phyloP scores from a whole-genome alignment of 2,888 invertebrate genomes.

The Acronicta aceris region DNA sequence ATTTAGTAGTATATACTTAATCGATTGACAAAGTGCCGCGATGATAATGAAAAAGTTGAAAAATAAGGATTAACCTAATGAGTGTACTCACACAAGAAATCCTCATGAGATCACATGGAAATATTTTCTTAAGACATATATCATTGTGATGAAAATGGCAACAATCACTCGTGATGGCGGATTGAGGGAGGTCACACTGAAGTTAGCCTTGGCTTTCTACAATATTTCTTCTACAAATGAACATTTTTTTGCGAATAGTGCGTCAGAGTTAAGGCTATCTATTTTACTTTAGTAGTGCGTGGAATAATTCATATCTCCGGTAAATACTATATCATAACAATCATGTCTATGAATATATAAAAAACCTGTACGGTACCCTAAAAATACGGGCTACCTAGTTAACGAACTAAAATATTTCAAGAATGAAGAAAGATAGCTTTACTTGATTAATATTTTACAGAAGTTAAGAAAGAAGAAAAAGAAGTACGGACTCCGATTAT shows the following conservation, averaged over 20 bases:
- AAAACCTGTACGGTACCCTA: neutral
- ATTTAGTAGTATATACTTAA: too few relatives aligned
- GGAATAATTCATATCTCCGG: neutral
- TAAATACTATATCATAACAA: neutral
- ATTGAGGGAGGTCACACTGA: neutral
- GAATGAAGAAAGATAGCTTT: neutral
- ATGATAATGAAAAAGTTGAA: too few relatives aligned
- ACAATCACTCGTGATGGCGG: neutral
- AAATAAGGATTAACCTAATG: too few relatives aligned
- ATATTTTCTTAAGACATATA: neutral
- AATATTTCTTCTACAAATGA: neutral
- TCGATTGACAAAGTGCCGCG: too few relatives aligned
- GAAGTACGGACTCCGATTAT: neutral
- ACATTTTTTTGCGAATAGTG: neutral
- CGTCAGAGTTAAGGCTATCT: neutral
- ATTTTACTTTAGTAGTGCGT: neutral
- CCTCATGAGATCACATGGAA: neutral
- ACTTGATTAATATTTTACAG: neutral
- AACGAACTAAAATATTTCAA: neutral
- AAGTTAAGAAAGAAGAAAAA: neutral
- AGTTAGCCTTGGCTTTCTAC: neutral
- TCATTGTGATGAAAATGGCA: neutral
- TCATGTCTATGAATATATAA: neutral
- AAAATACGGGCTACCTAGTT: neutral
- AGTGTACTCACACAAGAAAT: too few relatives aligned